These are phyloP conservation scores for Rutilus rutilus DNA, from an alignment of 2,113 vertebrate species.

Conservation along the genomic window DNA sequence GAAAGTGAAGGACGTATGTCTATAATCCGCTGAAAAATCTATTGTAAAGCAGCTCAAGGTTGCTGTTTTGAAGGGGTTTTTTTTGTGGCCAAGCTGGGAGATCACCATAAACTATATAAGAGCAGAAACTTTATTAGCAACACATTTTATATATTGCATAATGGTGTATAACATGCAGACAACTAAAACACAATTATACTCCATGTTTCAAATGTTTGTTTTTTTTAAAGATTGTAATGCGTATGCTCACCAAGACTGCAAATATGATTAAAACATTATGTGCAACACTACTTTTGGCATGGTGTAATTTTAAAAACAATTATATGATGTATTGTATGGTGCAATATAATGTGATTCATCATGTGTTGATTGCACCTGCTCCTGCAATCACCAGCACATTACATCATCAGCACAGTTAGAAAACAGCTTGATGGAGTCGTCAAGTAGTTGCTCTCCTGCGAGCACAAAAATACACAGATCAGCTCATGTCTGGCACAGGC, in stretches of 20 bases:
- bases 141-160: too few relatives aligned
- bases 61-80: neutral
- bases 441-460: neutral
- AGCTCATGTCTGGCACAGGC: constrained; percentile 22
- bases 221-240: too few relatives aligned
- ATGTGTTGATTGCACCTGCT: constrained; percentile 30
- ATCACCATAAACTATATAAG: too few relatives aligned
- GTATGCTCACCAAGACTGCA: neutral
- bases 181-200: too few relatives aligned
- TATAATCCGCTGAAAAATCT: neutral
- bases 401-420: neutral
- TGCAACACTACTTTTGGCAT: neutral
- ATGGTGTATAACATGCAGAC: too few relatives aligned
- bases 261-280: neutral
- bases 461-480: constrained; percentile 27
- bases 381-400: constrained; percentile 8
- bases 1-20: neutral
- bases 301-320: neutral
- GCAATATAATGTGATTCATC: neutral
- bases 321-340: neutral
- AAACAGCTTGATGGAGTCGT: neutral
- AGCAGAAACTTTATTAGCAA: too few relatives aligned
- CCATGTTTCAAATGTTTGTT: too few relatives aligned
- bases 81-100: too few relatives aligned
- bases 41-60: neutral